Evolutionary conservation across 2,113 vertebrate genomes (phyloP), one percentile per base, ranked within the genome.

Genomic region (Heptranchias perlo): DNA sequence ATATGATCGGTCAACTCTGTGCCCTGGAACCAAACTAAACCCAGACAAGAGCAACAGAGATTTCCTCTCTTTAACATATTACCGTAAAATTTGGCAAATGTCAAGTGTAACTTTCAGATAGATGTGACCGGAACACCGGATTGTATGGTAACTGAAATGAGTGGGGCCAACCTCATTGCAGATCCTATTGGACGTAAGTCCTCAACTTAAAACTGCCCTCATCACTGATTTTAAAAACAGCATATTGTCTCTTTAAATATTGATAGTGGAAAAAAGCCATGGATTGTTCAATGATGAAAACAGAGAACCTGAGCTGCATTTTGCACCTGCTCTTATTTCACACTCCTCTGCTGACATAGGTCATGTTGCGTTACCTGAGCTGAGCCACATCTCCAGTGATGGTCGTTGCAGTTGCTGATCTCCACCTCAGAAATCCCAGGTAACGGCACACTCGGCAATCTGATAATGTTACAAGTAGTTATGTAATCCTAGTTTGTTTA

Each of bases 231-330:
- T 62, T 10, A 62, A 64, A 61, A 61, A n/a, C 35, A n/a, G 52
- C 87, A 92, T 16, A 23, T 62, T 93, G 89, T 39, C 89, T 93
- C 35, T 93, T 93, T 64, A 93, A 93, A 62, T 93, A 93, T 93
- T 93, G 58, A 93, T 93, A 10, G 89, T 21, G 89, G 89, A 93
- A 93, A 91, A 89, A 93, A 23, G 0, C 58, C 61, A 61, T 23
- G 35, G 58, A 44, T 93, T 39, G 61, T 93, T 39, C 61, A 62
- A 18, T 23, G 89, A 62, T 93, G 89, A 93, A 93, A 93, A 93
- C 58, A 5, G 58, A 93, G 89, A n/a, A 58, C 35, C 35, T 2
- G 16, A 18, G 16, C 14, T 93, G 39, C 35, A 62, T 62, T 93
- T 18, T 62, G 54, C 58, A 44, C 58, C 89, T 39, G 16, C 58